phyloP scores from a whole-genome alignment of 1,140 invertebrate species.

The Aphis gossypii region DNA sequence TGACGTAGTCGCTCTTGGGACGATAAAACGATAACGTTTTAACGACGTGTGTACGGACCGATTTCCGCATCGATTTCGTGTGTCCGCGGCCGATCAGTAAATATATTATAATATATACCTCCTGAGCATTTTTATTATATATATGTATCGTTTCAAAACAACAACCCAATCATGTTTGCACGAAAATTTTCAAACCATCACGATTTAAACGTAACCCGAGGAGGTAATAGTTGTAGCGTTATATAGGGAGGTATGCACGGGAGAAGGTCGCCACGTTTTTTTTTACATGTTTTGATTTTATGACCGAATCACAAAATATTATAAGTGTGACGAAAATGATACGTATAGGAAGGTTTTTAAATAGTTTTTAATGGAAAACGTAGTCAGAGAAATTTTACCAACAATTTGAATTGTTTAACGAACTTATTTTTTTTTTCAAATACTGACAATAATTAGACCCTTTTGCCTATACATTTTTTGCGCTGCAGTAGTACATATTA shows the following conservation, averaged over 20 bases:
- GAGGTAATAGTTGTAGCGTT: constrained; percentile 25
- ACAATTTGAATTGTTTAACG: background rate
- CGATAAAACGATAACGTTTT: constrained; percentile 18
- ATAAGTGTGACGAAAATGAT: background rate
- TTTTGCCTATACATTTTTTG: background rate
- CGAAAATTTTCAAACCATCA: constrained; percentile 35
- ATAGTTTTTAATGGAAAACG: background rate
- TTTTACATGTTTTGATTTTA: background rate
- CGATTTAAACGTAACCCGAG: constrained; percentile 30
- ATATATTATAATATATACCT: background rate
- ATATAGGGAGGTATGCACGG: background rate
- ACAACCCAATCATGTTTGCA: constrained; percentile 23
- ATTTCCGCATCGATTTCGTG: constrained; percentile 25
- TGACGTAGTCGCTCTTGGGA: background rate
- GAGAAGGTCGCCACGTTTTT: background rate
- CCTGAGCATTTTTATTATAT: background rate
- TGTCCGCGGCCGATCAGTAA: background rate
- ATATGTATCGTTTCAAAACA: background rate
- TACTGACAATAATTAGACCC: background rate
- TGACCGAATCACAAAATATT: background rate
- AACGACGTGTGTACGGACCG: background rate
- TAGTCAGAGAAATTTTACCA: background rate
- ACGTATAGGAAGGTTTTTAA: background rate
- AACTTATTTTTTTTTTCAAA: background rate
- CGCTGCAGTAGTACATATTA: background rate